phyloP scores from a whole-genome alignment of 2,113 vertebrate species.

The Myotis lucifugus region DNA sequence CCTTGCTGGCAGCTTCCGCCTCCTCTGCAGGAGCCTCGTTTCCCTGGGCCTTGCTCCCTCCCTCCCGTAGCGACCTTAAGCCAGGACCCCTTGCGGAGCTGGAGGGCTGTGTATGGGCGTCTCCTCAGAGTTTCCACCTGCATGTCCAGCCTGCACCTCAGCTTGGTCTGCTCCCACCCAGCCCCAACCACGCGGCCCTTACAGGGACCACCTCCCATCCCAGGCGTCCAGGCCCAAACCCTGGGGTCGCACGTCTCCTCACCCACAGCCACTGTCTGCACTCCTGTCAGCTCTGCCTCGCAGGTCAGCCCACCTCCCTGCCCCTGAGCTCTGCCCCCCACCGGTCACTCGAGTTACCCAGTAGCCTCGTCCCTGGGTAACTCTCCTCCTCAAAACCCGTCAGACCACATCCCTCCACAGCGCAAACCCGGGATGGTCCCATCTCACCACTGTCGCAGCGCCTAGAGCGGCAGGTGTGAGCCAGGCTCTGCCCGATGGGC shows the following conservation, averaged over 20 bases:
- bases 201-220: fast-evolving
- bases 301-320: too few relatives aligned
- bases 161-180: not conserved
- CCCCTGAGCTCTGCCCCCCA: not conserved
- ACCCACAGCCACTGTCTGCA: not conserved
- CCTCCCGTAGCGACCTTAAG: not conserved
- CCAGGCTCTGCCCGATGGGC: not conserved
- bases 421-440: not conserved
- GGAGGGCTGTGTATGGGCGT: not conserved
- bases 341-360: not conserved
- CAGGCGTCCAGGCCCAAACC: not conserved
- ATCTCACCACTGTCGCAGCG: not conserved
- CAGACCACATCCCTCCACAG: not conserved
- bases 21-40: not conserved
- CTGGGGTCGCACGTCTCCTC: not conserved
- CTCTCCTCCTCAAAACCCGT: not conserved
- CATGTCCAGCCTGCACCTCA: not conserved
- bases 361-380: not conserved
- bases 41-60: not conserved
- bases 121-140: not conserved
- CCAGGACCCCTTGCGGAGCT: not conserved
- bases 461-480: not conserved
- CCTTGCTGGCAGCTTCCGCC: not conserved
- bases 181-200: fast-evolving
- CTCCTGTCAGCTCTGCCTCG: not conserved